phyloP scores from a whole-genome alignment of 2,113 vertebrate species.

The Propithecus coquereli region DNA sequence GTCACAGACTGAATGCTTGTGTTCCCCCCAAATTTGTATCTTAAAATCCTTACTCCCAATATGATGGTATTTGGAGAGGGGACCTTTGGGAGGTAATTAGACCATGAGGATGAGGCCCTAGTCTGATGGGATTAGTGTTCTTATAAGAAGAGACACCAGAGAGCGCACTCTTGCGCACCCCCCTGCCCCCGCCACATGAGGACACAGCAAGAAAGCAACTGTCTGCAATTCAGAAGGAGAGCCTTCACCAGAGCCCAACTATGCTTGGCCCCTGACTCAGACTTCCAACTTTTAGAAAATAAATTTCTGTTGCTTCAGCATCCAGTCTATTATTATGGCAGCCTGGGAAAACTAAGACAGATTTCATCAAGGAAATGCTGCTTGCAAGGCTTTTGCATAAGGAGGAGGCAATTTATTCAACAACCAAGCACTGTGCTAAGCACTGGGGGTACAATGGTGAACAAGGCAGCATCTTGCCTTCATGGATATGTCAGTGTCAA shows the following conservation, averaged over 20 bases:
- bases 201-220: background rate
- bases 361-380: background rate
- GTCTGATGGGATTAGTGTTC: background rate
- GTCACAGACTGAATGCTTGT: background rate
- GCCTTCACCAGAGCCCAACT: background rate
- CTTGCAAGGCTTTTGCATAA: background rate
- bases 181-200: background rate
- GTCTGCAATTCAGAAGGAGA: background rate
- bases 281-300: background rate
- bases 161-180: background rate
- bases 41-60: background rate
- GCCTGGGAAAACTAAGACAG: background rate
- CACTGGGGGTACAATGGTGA: background rate
- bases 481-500: background rate
- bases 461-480: background rate
- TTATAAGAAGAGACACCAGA: background rate
- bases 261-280: background rate
- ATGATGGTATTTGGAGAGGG: background rate
- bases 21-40: background rate
- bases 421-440: background rate
- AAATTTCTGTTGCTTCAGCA: background rate
- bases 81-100: background rate
- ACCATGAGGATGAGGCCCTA: background rate
- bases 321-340: background rate
- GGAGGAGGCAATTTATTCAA: background rate